These are phyloP conservation scores for Perccottus glenii DNA, from an alignment of 2,113 vertebrate genomes.

Conservation along the genomic window DNA sequence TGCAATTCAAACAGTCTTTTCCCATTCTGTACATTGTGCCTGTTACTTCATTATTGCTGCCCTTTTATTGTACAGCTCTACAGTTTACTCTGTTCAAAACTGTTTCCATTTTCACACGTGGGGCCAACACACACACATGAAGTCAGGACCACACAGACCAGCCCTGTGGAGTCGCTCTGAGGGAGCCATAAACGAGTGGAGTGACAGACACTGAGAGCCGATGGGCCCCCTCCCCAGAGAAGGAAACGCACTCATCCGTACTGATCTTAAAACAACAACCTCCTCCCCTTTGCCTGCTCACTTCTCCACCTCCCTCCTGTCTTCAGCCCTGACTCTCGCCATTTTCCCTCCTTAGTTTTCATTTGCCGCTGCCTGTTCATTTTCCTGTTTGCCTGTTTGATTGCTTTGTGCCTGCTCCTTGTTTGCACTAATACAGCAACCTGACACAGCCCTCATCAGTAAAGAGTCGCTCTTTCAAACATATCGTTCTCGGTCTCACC, in stretches of 20 bases:
- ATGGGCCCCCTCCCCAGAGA: constrained; percentile 73
- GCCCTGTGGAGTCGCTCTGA: constrained; percentile 40
- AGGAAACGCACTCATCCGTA: constrained; percentile 75
- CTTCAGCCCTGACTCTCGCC: constrained; percentile 15
- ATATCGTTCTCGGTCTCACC: constrained; percentile 25
- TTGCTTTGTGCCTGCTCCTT: constrained; percentile 3
- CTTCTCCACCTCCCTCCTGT: constrained; percentile 19
- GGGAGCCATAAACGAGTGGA: constrained; percentile 62
- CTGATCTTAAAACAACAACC: constrained; percentile 85
- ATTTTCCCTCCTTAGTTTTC: constrained; percentile 28
- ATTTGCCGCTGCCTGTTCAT: constrained; percentile 26
- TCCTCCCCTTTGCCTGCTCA: constrained; percentile 41
- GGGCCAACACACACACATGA: constrained; percentile 12
- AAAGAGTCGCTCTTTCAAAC: constrained; percentile 40
- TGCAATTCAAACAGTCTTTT: neutral
- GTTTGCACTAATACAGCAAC: constrained; percentile 35
- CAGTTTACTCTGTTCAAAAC: constrained; percentile 54
- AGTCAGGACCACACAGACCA: constrained; percentile 30
- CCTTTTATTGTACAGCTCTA: constrained; percentile 52
- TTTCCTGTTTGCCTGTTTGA: constrained; percentile 31
- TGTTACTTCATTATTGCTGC: neutral
- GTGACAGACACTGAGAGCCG: constrained; percentile 77
- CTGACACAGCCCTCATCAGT: constrained; percentile 31
- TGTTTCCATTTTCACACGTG: constrained; percentile 37
- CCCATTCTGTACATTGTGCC: neutral